A percentile compares a stretch with the other conserved stretches of the same genome.
phyloP scores from a whole-genome alignment of 2,888 invertebrate species.

The Cephus spinipes region DNA sequence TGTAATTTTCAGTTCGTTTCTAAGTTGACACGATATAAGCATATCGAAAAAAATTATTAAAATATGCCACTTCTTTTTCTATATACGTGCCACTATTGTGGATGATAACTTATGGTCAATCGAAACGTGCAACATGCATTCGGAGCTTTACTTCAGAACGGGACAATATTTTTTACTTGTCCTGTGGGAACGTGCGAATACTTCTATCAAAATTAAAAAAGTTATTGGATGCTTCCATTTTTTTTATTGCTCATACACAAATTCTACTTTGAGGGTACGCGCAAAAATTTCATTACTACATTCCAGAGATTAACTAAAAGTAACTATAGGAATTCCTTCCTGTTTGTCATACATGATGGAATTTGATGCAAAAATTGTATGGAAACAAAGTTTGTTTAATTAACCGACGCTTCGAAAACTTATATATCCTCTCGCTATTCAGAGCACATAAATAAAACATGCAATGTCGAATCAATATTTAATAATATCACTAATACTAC shows the following conservation, averaged over 20 bases:
- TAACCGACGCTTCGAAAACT: conserved; percentile 11
- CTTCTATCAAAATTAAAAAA: not conserved
- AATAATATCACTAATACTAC: not conserved
- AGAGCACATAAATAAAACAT: conserved; percentile 35
- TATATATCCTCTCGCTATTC: conserved; percentile 15
- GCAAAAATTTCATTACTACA: not conserved
- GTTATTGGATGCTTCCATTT: not conserved
- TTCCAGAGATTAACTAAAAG: not conserved
- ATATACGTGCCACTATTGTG: not conserved
- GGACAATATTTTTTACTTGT: not conserved
- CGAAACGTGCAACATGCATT: not conserved
- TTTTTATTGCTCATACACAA: not conserved
- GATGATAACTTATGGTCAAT: not conserved
- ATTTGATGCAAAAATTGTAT: not conserved
- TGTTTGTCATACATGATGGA: not conserved
- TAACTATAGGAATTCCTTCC: not conserved
- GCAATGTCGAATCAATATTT: not conserved
- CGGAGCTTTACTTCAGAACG: not conserved
- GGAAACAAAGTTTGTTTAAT: not conserved
- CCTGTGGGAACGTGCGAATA: not conserved
- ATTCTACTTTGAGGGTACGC: not conserved
- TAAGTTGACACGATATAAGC: not conserved
- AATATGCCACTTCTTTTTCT: not conserved
- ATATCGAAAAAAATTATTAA: not conserved
- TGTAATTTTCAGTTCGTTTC: not conserved